Evolutionary conservation across 2,797 vertebrate species (phyloP).

Genomic region (Scolopax bukidnonensis): DNA sequence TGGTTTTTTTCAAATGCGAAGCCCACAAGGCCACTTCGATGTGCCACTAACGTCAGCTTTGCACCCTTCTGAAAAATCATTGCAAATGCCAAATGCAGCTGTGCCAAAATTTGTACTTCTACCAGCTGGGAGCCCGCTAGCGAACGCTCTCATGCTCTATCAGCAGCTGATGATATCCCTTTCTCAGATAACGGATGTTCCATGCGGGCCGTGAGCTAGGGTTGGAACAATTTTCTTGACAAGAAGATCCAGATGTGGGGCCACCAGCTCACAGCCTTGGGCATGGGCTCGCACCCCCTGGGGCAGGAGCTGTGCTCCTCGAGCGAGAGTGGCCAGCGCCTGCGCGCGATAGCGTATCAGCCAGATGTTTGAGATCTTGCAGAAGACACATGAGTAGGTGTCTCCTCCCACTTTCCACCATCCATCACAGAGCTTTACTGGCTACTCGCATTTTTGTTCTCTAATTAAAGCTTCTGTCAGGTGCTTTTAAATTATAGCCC

Average conservation of each 20-base stretch:
- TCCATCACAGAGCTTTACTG: neutral
- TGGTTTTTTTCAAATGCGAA: neutral
- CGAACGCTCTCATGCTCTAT: neutral
- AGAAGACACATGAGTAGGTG: neutral
- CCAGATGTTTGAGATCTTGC: conserved; percentile 43
- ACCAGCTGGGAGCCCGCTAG: neutral
- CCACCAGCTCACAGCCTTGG: neutral
- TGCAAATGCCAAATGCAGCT: neutral
- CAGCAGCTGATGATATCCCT: neutral
- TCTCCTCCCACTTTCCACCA: conserved; percentile 14
- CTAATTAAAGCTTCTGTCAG: conserved; percentile 57
- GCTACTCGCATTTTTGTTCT: neutral
- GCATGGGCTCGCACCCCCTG: neutral
- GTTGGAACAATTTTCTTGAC: neutral
- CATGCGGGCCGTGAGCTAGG: neutral
- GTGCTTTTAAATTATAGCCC: conserved; percentile 14
- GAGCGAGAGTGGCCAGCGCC: neutral
- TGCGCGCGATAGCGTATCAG: fast-evolving
- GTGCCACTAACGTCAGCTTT: neutral
- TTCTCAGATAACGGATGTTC: neutral
- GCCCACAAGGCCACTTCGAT: neutral
- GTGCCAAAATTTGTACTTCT: neutral
- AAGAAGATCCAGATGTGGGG: neutral
- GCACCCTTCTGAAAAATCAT: neutral
- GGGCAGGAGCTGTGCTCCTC: neutral